Conservation (phyloP, 2,888 invertebrate genomes). For the Apamea epomidion region DNA sequence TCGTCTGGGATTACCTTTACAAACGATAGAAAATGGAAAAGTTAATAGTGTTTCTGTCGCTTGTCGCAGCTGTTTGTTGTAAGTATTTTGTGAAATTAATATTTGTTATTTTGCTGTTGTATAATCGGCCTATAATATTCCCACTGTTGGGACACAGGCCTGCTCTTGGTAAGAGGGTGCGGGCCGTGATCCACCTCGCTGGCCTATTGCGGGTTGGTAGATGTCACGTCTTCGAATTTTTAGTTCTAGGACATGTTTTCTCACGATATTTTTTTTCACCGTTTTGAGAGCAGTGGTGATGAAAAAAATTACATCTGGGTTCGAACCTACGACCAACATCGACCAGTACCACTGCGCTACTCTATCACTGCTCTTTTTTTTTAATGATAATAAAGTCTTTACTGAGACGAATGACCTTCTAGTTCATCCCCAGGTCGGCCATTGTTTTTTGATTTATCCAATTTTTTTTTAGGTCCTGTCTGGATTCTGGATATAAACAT, state of each 20-base stretch:
- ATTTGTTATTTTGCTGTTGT: neutral
- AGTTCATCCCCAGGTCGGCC: neutral
- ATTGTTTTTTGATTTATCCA: neutral
- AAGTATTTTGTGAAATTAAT: conserved; percentile 25
- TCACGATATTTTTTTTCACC: neutral
- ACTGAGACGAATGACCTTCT: neutral
- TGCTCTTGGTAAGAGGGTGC: neutral
- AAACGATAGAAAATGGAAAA: conserved; percentile 47
- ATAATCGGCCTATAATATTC: neutral
- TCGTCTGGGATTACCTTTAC: neutral
- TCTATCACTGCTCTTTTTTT: neutral
- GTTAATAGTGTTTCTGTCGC: conserved; percentile 36
- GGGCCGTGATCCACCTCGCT: neutral
- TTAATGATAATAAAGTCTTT: neutral
- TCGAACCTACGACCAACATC: neutral
- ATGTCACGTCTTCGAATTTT: neutral
- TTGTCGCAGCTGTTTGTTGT: conserved; percentile 33
- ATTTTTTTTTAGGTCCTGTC: neutral
- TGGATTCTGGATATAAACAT: neutral
- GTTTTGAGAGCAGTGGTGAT: neutral
- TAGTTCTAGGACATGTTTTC: neutral
- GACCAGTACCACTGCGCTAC: neutral
- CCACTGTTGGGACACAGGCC: neutral
- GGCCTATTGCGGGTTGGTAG: neutral
- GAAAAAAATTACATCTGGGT: too few relatives aligned